phyloP scores from a whole-genome alignment of 2,888 invertebrate genomes.

The Thymelicus acteon region DNA sequence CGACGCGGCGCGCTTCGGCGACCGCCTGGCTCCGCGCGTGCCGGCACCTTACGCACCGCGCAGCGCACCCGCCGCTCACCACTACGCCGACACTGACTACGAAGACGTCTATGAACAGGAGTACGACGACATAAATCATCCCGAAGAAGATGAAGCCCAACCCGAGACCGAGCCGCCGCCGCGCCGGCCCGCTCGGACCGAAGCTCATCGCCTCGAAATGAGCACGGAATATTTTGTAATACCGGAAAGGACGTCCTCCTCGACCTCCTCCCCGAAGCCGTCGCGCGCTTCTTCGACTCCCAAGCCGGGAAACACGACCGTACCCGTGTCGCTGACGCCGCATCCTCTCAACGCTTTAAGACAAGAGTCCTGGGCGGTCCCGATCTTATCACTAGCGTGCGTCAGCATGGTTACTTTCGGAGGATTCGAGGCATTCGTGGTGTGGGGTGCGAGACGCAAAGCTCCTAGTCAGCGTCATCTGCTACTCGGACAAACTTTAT shows the following conservation, averaged over 20 bases:
- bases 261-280: conserved; percentile 61
- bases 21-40: conserved; percentile 74
- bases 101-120: conserved; percentile 68
- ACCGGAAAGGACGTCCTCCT: conserved; percentile 81
- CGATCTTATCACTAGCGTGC: conserved; percentile 93
- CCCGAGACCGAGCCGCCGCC: conserved; percentile 60
- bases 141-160: conserved; percentile 56
- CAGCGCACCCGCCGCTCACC: conserved; percentile 58
- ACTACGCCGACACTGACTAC: conserved; percentile 62
- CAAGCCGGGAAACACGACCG: conserved; percentile 57
- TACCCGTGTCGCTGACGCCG: conserved; percentile 54
- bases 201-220: conserved; percentile 88
- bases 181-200: conserved; percentile 70
- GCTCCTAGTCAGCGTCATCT: conserved; percentile 93
- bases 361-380: conserved; percentile 95
- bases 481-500: conserved; percentile 93
- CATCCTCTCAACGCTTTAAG: conserved; percentile 78
- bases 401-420: conserved; percentile 93
- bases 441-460: conserved; percentile 91
- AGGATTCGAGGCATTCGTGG: conserved; percentile 94
- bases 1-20: conserved; percentile 70
- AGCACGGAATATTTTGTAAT: conserved; percentile 94
- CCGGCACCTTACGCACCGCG: conserved; percentile 72
- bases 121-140: conserved; percentile 60
- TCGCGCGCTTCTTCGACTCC: conserved; percentile 61